These are phyloP conservation scores for Endomychus coccineus DNA, from an alignment of 2,888 invertebrate species.

Conservation along the genomic window DNA sequence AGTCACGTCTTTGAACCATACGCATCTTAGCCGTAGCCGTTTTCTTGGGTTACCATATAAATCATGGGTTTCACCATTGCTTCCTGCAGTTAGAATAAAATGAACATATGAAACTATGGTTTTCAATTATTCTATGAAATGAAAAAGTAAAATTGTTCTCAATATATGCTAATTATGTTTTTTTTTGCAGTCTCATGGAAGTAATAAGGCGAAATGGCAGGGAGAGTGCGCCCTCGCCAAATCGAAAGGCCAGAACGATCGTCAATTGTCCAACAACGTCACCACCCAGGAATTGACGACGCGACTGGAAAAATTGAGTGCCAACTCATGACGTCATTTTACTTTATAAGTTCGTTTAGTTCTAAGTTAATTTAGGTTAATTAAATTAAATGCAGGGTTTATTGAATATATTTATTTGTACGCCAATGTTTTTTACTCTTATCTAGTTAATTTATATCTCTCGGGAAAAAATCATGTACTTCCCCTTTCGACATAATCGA, in stretches of 20 bases:
- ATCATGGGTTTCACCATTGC: too few species aligned
- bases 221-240: slow-evolving; percentile 49
- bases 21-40: too few species aligned
- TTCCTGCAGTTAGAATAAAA: too few species aligned
- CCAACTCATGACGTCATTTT: slow-evolving; percentile 47
- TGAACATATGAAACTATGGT: too few species aligned
- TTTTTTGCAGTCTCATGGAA: slow-evolving; percentile 58
- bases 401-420: slow-evolving; percentile 7
- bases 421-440: too few species aligned
- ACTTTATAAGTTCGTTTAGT: slow-evolving; percentile 36
- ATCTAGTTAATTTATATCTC: too few species aligned
- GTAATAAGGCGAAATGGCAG: slow-evolving; percentile 64
- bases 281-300: slow-evolving; percentile 45
- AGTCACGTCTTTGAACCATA: too few species aligned
- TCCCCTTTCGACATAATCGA: too few species aligned
- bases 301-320: slow-evolving; percentile 48
- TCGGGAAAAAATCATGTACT: too few species aligned
- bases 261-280: slow-evolving; percentile 2
- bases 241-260: slow-evolving; percentile 7
- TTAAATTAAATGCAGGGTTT: slow-evolving; percentile 4
- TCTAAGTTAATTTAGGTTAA: slow-evolving; percentile 1
- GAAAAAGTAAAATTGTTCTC: too few species aligned
- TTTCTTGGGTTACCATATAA: too few species aligned
- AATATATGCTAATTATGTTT: slow-evolving; percentile 24
- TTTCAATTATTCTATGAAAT: too few species aligned